phyloP scores from a whole-genome alignment of 2,113 vertebrate species.

The Colossoma macropomum region DNA sequence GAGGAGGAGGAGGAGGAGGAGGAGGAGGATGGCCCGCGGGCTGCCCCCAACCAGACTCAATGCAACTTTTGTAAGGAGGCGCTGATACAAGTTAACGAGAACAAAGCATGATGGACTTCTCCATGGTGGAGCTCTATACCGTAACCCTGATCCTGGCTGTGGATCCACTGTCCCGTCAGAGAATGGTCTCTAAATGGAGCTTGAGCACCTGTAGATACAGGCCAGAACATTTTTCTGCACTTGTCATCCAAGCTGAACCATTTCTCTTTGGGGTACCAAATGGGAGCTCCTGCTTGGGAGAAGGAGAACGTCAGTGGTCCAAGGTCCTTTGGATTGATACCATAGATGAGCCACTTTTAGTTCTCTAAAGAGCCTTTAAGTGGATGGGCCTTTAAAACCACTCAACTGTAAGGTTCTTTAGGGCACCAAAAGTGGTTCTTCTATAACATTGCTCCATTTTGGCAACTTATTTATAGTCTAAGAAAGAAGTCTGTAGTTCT shows the following conservation, averaged over 20 bases:
- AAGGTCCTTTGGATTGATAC: not conserved
- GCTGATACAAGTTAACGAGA: conserved; percentile 99
- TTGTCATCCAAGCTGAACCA: not conserved
- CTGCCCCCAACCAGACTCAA: conserved; percentile 89
- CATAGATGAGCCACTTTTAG: not conserved
- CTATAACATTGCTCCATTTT: not conserved
- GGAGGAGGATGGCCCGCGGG: conserved; percentile 88
- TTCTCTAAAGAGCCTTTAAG: not conserved
- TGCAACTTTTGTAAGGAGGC: conserved; percentile 92
- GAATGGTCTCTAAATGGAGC: not conserved
- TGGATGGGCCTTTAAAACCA: too few species aligned
- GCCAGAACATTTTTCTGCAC: not conserved
- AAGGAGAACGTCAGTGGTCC: not conserved
- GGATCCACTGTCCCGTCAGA: conserved; percentile 2
- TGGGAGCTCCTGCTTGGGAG: not conserved
- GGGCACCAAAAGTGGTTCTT: conserved; percentile 72
- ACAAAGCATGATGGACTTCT: conserved; percentile 98
- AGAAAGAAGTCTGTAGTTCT: not conserved
- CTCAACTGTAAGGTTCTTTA: not conserved
- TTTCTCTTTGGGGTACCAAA: not conserved
- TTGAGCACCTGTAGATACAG: conserved; percentile 12
- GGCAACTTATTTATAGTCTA: not conserved
- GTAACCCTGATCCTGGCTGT: conserved; percentile 15
- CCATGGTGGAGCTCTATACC: conserved; percentile 85
- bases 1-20: conserved; percentile 72